Percentiles rank a stretch among this genome's conserved stretches.
Evolutionary conservation across 2,888 invertebrate species (phyloP).

Genomic region (Lumbricus terrestris): DNA sequence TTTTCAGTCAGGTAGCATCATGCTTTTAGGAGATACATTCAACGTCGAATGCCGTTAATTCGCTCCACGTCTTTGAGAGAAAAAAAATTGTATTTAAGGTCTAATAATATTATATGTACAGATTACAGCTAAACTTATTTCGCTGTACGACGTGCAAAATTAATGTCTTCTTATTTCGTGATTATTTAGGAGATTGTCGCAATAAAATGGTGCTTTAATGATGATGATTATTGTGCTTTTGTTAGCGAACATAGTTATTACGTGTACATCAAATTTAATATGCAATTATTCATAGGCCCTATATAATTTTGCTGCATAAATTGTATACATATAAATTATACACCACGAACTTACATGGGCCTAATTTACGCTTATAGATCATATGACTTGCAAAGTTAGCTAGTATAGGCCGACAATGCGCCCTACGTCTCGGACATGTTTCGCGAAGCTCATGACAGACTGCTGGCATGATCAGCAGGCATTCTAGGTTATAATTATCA

Average conservation of each 20-base stretch:
- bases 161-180: not conserved
- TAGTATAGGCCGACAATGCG: too few relatives aligned
- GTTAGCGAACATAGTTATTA: not conserved
- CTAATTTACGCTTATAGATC: too few relatives aligned
- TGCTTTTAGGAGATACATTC: not conserved
- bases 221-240: not conserved
- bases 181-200: not conserved
- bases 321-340: too few relatives aligned
- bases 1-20: not conserved
- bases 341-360: too few relatives aligned
- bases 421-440: too few relatives aligned
- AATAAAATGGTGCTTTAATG: not conserved
- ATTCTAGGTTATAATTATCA: too few relatives aligned
- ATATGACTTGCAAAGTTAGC: too few relatives aligned
- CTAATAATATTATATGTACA: not conserved
- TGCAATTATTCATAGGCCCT: too few relatives aligned
- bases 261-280: too few relatives aligned
- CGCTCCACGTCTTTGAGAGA: not conserved
- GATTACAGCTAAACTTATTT: not conserved
- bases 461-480: too few relatives aligned
- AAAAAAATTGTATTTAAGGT: not conserved
- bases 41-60: not conserved
- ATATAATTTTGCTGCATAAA: too few relatives aligned
- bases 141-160: not conserved
- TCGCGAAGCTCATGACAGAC: too few relatives aligned